Percentiles rank a stretch among this genome's conserved stretches.
Evolutionary conservation across 2,113 vertebrate genomes (phyloP).

Genomic region (Cryptomyrus ogoouensis): DNA sequence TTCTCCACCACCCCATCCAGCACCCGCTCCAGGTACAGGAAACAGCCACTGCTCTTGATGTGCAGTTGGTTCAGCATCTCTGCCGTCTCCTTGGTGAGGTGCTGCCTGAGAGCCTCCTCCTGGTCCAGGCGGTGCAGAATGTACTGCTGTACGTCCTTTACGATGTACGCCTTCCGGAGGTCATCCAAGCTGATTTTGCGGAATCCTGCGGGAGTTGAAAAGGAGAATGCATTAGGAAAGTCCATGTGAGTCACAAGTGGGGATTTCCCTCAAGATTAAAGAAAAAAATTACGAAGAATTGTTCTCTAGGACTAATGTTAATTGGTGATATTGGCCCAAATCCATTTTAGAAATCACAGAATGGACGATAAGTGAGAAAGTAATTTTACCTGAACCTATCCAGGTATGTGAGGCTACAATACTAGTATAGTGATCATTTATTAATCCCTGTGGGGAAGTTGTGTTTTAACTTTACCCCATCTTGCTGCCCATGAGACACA

Average conservation of each 20-base stretch:
- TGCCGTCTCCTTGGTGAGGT: slow-evolving; percentile 93
- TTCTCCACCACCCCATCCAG: slow-evolving; percentile 94
- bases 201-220: slow-evolving; percentile 67
- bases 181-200: slow-evolving; percentile 95
- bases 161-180: slow-evolving; percentile 90
- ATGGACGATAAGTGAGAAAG: not conserved
- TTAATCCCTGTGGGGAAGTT: not conserved
- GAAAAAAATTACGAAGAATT: not conserved
- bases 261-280: not conserved
- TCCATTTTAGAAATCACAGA: not conserved
- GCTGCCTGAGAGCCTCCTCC: slow-evolving; percentile 90
- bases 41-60: slow-evolving; percentile 97
- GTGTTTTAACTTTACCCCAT: not conserved
- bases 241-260: not conserved
- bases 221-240: slow-evolving; percentile 9
- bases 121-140: slow-evolving; percentile 92
- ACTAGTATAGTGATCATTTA: not conserved
- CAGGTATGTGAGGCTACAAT: not conserved
- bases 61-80: slow-evolving; percentile 98
- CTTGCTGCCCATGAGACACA: not conserved
- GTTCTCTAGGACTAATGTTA: not conserved
- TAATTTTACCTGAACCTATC: not conserved
- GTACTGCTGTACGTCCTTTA: slow-evolving; percentile 96
- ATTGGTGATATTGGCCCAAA: not conserved
- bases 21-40: slow-evolving; percentile 91